A percentile compares a stretch with the other conserved stretches of the same genome.
Evolutionary conservation across 2,888 invertebrate genomes (phyloP).

Genomic region (Unio pictorum): DNA sequence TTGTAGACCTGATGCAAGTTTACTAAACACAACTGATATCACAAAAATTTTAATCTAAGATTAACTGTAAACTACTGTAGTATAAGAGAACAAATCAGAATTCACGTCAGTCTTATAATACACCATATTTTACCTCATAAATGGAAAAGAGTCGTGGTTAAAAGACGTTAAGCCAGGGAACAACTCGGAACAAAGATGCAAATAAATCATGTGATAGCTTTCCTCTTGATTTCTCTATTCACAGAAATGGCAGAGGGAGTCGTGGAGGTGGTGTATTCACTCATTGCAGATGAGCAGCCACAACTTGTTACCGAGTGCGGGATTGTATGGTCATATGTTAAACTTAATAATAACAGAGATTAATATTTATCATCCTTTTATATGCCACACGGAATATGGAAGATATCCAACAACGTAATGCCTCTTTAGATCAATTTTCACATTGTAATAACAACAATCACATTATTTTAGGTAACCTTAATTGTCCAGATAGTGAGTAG

Average conservation of each 20-base stretch:
- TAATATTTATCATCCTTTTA: constrained; percentile 14
- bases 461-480: constrained; percentile 21
- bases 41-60: constrained; percentile 2
- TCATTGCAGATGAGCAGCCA: constrained; percentile 7
- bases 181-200: constrained; percentile 7
- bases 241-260: constrained; percentile 7
- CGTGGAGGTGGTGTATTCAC: constrained; percentile 10
- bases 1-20: not conserved
- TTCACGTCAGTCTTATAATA: constrained; percentile 10
- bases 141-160: constrained; percentile 16
- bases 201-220: constrained; percentile 11
- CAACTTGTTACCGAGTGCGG: constrained; percentile 17
- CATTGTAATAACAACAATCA: constrained; percentile 2
- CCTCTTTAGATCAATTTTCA: constrained; percentile 7
- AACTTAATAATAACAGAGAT: constrained; percentile 3
- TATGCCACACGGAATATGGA: constrained; percentile 19
- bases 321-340: constrained; percentile 11
- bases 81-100: constrained; percentile 6
- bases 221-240: not conserved
- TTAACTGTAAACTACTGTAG: constrained; percentile 12
- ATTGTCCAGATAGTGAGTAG: constrained; percentile 25
- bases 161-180: constrained; percentile 17
- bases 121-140: constrained; percentile 13
- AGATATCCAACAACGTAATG: constrained; percentile 1
- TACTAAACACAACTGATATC: no score